Conservation (phyloP, 92 coral and sea anemone species). For the Umimayanthus kanabou region DNA sequence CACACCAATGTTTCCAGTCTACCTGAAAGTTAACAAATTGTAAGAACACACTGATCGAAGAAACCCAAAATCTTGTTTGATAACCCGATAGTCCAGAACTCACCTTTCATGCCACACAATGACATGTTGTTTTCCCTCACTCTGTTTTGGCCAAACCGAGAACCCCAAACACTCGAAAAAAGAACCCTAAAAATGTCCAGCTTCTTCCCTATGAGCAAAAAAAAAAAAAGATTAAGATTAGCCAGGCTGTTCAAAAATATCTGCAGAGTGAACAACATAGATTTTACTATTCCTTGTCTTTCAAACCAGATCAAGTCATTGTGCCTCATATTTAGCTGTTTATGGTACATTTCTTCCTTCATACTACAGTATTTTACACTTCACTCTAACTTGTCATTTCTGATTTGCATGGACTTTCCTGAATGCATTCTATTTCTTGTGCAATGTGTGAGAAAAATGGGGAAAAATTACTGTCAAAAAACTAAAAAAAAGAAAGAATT, state of each 20-base stretch:
- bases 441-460: not conserved
- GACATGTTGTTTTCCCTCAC: not conserved
- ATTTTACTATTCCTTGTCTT: not conserved
- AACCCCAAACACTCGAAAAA: not conserved
- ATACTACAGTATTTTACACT: not conserved
- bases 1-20: not conserved
- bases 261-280: not conserved
- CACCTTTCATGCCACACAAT: not conserved
- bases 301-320: not conserved
- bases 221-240: too few relatives aligned
- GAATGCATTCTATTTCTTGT: not conserved
- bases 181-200: not conserved
- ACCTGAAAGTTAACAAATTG: not conserved
- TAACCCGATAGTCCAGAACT: not conserved
- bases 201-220: not conserved
- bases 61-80: not conserved
- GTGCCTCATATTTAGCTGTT: too few relatives aligned
- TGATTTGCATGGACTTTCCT: too few relatives aligned
- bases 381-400: not conserved
- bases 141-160: not conserved
- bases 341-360: not conserved
- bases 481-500: too few relatives aligned
- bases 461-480: too few relatives aligned
- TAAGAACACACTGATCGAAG: too few relatives aligned
- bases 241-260: not conserved